Conservation (phyloP, 2,797 vertebrate species). For the Anguilla megastoma region DNA sequence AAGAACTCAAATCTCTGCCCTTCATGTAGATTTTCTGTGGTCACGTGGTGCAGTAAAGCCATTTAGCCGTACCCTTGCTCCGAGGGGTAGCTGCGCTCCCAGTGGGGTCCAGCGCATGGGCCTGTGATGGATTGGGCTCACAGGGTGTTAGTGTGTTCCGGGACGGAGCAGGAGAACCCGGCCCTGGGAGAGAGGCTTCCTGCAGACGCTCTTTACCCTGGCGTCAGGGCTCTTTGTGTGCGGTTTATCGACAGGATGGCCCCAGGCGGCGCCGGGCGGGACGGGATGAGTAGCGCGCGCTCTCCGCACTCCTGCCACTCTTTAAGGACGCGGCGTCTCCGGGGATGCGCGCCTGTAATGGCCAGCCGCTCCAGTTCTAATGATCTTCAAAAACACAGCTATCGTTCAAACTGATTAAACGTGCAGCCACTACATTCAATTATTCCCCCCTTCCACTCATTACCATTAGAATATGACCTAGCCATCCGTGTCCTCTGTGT, state of each 20-base stretch:
- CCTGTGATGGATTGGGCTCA: constrained; percentile 63
- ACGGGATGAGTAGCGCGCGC: neutral
- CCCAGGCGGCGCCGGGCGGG: neutral
- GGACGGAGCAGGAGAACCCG: constrained; percentile 22
- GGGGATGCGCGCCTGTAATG: constrained; percentile 1
- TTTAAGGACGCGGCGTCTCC: constrained; percentile 6
- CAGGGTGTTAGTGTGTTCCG: constrained; percentile 32
- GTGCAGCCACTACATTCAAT: constrained; percentile 28
- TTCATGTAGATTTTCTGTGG: constrained; percentile 62
- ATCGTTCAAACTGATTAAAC: constrained; percentile 22
- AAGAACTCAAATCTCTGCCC: constrained; percentile 56
- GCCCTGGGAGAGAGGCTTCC: constrained; percentile 29
- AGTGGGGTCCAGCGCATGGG: constrained; percentile 58
- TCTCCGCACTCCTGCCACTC: constrained; percentile 20
- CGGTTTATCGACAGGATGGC: neutral
- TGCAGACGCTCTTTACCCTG: constrained; percentile 4
- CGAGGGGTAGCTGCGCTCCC: constrained; percentile 57
- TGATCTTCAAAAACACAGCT: constrained; percentile 24
- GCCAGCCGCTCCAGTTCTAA: constrained; percentile 19
- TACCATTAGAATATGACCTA: constrained; percentile 27
- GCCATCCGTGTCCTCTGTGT: constrained; percentile 15
- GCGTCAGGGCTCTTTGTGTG: neutral
- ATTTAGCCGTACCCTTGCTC: constrained; percentile 54
- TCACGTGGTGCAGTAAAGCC: constrained; percentile 52
- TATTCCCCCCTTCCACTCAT: constrained; percentile 23